A percentile compares a stretch with the other conserved stretches of the same genome.
Evolutionary conservation across 2,113 vertebrate species (phyloP).

Genomic region (Carettochelys insculpta): DNA sequence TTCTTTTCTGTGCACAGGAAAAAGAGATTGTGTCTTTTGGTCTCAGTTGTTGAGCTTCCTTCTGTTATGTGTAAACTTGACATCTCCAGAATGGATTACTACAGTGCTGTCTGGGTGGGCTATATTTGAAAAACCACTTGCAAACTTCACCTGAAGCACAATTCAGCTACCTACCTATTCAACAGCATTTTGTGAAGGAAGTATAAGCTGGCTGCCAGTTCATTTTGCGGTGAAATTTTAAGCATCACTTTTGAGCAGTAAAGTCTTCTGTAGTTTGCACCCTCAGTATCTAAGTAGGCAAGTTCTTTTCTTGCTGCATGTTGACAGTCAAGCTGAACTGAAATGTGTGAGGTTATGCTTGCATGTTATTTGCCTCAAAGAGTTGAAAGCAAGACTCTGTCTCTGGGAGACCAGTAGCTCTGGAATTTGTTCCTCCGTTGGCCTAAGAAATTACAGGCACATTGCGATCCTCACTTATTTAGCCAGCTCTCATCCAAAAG

Average conservation of each 20-base stretch:
- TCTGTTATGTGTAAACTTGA: not conserved
- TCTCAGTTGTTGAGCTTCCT: not conserved
- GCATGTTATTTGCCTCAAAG: fast-evolving
- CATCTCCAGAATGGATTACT: not conserved
- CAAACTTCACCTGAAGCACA: not conserved
- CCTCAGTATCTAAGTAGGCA: not conserved
- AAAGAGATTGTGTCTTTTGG: conserved; percentile 8
- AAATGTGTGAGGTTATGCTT: not conserved
- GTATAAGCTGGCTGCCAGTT: not conserved
- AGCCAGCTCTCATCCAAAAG: not conserved
- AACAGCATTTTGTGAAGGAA: not conserved
- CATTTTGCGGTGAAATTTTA: not conserved
- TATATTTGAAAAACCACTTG: not conserved
- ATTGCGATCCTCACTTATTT: not conserved
- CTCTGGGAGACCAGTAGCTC: fast-evolving
- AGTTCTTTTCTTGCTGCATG: not conserved
- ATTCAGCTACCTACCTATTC: fast-evolving
- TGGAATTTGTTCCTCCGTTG: not conserved
- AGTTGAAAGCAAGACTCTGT: not conserved
- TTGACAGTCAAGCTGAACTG: fast-evolving
- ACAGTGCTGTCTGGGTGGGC: not conserved
- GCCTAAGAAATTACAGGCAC: fast-evolving
- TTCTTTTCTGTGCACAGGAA: conserved; percentile 24
- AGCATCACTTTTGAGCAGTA: not conserved
- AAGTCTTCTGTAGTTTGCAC: not conserved